Evolutionary conservation across 2,888 invertebrate genomes (phyloP).

Genomic region (Strigamia transsilvanica): DNA sequence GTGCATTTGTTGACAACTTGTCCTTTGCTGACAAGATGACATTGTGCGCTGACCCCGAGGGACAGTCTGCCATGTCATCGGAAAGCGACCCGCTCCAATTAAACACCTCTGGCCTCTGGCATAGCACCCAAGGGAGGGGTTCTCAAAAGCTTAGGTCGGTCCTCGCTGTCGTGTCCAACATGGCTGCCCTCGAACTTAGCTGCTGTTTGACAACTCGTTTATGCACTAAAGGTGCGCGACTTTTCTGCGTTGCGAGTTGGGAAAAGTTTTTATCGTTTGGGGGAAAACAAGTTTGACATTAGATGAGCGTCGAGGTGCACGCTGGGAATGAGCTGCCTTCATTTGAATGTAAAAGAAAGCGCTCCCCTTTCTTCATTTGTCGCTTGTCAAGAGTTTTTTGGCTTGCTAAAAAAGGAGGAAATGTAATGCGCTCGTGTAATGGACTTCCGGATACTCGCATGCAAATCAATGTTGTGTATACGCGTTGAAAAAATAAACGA

Average conservation of each 20-base stretch:
- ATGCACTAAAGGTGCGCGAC: not conserved
- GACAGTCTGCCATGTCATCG: conserved; percentile 32
- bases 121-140: conserved; percentile 17
- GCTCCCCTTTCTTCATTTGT: conserved; percentile 39
- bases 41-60: conserved; percentile 1
- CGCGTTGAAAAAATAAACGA: conserved; percentile 28
- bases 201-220: conserved; percentile 23
- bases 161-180: conserved; percentile 34
- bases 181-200: conserved; percentile 23
- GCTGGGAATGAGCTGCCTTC: conserved; percentile 19
- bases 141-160: conserved; percentile 34
- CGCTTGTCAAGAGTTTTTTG: conserved; percentile 26
- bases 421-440: conserved; percentile 39
- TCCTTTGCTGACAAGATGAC: conserved; percentile 32
- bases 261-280: not conserved
- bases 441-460: conserved; percentile 34
- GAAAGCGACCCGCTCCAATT: conserved; percentile 38
- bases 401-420: not conserved
- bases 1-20: conserved; percentile 39
- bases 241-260: not conserved
- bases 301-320: not conserved
- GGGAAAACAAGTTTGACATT: conserved; percentile 8
- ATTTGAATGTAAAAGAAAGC: conserved; percentile 15
- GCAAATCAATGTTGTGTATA: conserved; percentile 37
- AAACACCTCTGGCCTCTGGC: conserved; percentile 41